These are phyloP conservation scores for Listrodromus nycthemerus DNA, from an alignment of 2,888 invertebrate species.

Conservation along the genomic window DNA sequence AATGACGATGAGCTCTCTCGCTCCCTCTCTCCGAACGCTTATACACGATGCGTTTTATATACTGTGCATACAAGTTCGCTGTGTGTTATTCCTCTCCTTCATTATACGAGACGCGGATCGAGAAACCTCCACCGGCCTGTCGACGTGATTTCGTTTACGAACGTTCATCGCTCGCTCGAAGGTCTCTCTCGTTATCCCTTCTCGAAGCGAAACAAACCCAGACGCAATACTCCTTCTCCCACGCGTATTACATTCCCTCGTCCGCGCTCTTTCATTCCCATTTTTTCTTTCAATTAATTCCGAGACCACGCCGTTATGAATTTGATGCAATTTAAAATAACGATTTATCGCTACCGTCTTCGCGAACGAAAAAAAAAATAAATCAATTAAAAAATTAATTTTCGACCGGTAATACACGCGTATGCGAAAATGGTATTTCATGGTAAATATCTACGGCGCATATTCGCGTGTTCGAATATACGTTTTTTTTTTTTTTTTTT, in stretches of 20 bases:
- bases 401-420: no score
- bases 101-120: constrained; percentile 78
- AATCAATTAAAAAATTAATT: no score
- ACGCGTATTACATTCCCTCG: constrained; percentile 46
- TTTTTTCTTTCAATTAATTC: constrained; percentile 16
- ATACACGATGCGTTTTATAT: constrained; percentile 17
- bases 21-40: constrained; percentile 54
- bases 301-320: constrained; percentile 32
- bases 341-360: constrained; percentile 25
- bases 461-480: constrained; percentile 19
- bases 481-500: constrained; percentile 2
- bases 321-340: constrained; percentile 55
- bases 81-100: constrained; percentile 30
- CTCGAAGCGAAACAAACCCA: constrained; percentile 40
- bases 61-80: constrained; percentile 7
- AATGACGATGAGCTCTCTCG: constrained; percentile 83
- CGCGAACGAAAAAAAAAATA: no score
- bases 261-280: not conserved
- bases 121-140: constrained; percentile 71
- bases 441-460: not conserved
- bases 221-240: constrained; percentile 51
- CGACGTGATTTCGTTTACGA: constrained; percentile 53
- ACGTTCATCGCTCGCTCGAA: constrained; percentile 63
- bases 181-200: constrained; percentile 65
- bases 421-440: no score